A percentile compares a stretch with the other conserved stretches of the same genome.
phyloP scores from a whole-genome alignment of 2,113 vertebrate species.

The Eurypyga helias region DNA sequence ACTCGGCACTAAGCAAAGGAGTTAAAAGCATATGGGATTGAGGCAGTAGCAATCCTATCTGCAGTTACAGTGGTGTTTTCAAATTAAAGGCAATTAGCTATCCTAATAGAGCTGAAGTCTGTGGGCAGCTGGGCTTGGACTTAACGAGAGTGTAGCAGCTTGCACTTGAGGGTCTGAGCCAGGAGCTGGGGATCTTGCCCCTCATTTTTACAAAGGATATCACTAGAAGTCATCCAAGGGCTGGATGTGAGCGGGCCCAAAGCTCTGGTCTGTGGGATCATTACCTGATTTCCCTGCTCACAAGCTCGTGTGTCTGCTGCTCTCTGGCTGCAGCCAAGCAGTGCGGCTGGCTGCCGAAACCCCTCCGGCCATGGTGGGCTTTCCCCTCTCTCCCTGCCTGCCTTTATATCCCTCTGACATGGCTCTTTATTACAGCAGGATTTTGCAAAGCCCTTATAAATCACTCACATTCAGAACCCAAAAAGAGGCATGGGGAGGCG shows the following conservation, averaged over 20 bases:
- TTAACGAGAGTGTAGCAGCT: neutral
- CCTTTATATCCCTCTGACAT: neutral
- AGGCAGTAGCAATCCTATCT: neutral
- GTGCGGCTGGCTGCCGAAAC: neutral
- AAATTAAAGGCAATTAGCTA: neutral
- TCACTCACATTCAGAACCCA: neutral
- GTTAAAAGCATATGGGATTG: neutral
- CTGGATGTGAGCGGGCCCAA: neutral
- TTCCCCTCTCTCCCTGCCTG: neutral
- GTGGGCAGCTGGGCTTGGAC: neutral
- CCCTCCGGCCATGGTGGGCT: neutral
- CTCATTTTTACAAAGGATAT: neutral
- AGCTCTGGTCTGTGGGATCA: neutral
- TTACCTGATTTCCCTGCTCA: neutral
- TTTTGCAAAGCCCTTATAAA: neutral
- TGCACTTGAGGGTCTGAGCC: fast-evolving
- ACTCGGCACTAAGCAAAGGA: neutral
- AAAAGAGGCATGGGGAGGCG: neutral
- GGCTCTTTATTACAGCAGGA: neutral
- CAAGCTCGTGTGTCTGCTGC: fast-evolving
- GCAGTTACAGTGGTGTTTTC: neutral
- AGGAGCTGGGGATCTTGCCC: neutral
- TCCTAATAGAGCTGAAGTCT: neutral
- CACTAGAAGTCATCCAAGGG: neutral
- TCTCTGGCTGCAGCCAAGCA: neutral